Base-by-base conservation (phyloP, 2,797 vertebrate genomes). In the Peromyscus nudipes region DNA sequence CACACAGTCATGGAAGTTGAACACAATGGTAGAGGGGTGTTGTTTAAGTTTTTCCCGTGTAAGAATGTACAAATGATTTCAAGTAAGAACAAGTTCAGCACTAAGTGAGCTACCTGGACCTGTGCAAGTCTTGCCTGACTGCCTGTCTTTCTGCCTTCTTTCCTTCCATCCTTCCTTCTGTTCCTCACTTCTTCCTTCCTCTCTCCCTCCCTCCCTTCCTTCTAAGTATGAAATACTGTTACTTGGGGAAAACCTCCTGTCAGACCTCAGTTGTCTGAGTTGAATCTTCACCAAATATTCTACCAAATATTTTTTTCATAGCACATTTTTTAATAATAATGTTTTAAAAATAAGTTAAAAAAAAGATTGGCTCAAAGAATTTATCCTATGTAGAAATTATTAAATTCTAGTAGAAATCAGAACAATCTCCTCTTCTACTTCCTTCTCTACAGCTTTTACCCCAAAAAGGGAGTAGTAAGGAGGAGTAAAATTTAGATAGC, bases 301-400 rank as follows among this genome's bases (percentile, higher is more conserved):
- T 71, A 75, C 57, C 55, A 17, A 17, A 60, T 75, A 46, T 76
- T 80, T 64, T 77, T 94, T 43, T 9, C 34, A 87, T 3, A 96
- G 46, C 52, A 95, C 11, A 71, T n/a, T 77, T 86, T 86, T 25
- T 60, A 89, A 91, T 21, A 7, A 62, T 34, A 49, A 65, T 31
- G 11, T 40, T 71, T 95, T 80, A 57, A 62, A 94, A 92, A 96
- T 90, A 93, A 86, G 76, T 77, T 81, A 27, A 21, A 94, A 37
- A 27, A 4, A 85, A 49, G 16, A 84, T 95, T 85, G 89, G 52
- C 1, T 37, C 40, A n/a, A 93, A 87, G 21, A 95, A 34, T 46
- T 75, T 75, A 69, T 62, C 52, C 91, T 57, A 52, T 64, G 14
- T 83, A 60, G 29, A 97, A 88, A 96, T 76, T 83, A 34, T 8